Conservation (phyloP, 2,888 invertebrate genomes). For the Ormyrus pomaceus region DNA sequence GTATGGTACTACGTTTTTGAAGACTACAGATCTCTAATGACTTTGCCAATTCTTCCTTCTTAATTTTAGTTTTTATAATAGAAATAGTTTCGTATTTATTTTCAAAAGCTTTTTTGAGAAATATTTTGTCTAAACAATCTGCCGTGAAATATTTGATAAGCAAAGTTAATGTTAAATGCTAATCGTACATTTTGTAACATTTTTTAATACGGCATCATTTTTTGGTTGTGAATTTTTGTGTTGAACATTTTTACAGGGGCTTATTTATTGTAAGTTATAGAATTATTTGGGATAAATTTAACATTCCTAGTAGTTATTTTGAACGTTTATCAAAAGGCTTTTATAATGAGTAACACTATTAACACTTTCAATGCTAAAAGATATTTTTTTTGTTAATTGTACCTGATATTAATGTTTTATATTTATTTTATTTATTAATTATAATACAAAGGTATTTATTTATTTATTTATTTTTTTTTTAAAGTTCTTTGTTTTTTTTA, state of each 20-base stretch:
- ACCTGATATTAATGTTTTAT: not conserved
- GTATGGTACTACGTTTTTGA: slow-evolving; percentile 27
- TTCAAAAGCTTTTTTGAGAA: slow-evolving; percentile 4
- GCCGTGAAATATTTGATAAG: not conserved
- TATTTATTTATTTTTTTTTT: too few species aligned
- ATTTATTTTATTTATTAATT: slow-evolving; percentile 10
- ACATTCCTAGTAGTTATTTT: slow-evolving; percentile 25
- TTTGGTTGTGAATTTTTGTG: slow-evolving; percentile 23
- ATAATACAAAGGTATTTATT: too few species aligned
- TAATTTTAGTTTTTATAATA: slow-evolving; percentile 1
- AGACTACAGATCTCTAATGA: slow-evolving; percentile 33
- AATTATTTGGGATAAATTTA: slow-evolving; percentile 7
- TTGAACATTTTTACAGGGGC: not conserved
- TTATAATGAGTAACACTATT: too few species aligned
- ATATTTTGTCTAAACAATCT: slow-evolving; percentile 16
- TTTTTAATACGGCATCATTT: not conserved
- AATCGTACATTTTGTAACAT: not conserved
- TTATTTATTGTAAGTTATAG: slow-evolving; percentile 6
- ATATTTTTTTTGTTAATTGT: too few species aligned
- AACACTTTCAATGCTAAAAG: too few species aligned
- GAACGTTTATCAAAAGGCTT: not conserved
- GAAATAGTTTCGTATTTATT: slow-evolving; percentile 7
- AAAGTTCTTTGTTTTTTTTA: too few species aligned
- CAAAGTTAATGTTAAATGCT: slow-evolving; percentile 11
- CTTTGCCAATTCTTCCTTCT: slow-evolving; percentile 33